Evolutionary conservation across 1,140 invertebrate species (phyloP), one percentile per base, ranked within the genome.

Genomic region (Drosophila dunni): DNA sequence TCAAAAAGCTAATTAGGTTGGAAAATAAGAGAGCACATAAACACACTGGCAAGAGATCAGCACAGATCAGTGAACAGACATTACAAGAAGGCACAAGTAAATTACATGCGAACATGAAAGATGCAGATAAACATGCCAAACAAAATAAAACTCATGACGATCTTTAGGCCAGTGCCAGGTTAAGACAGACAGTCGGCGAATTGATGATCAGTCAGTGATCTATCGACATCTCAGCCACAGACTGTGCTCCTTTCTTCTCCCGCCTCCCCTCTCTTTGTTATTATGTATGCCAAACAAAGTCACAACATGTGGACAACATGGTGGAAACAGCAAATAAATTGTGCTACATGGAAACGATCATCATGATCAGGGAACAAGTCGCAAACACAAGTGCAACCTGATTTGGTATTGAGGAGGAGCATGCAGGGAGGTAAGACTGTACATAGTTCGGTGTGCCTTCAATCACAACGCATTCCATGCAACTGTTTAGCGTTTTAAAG

Each of bases 221-320:
- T 84, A 81, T 84, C 81, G 69, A 72, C 65, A 67, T 50, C 62
- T 65, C 57, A 20, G 13, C 44, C 24, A 33, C 13, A 29, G 24
- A 5, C 24, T 29, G 24, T 6, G 5, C 34, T 45, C 29, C 57
- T 46, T 44, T 51, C 20, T 24, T 38, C 24, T 20, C n/a, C 44
- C 8, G 29, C 48, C 46, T 64, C 48, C 6, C 24, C 38, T 51
- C 48, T 63, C 44, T 63, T 67, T 79, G 66, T 82, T 82, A 82
- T 86, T 90, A 85, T 85, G 79, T 88, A 90, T 90, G 86, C 86
- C 86, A 90, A 90, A 90, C 86, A 86, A 83, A 90, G 86, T 86
- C 86, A 86, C 80, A 90, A 86, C 86, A 86, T 90, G 82, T 90
- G 79, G 77, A 82, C 74, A 78, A 79, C 64, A 81, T 70, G 66